Percentiles rank a stretch among this genome's conserved stretches.
These are phyloP conservation scores for Trematomus loennbergii DNA, from an alignment of 2,113 vertebrate species.

Conservation along the genomic window DNA sequence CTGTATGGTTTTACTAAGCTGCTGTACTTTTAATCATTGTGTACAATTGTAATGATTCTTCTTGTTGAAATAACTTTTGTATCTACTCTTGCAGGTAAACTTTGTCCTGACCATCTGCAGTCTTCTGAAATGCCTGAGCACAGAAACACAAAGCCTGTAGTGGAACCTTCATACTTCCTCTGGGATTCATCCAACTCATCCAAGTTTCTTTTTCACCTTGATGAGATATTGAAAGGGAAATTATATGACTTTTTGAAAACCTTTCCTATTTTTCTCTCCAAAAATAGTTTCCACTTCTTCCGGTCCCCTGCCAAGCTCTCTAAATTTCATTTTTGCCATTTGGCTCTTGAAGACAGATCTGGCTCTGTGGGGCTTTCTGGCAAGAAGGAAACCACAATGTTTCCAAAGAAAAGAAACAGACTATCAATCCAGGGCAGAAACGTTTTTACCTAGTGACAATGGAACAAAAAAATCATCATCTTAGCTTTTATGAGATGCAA, in stretches of 20 bases:
- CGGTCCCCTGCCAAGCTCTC: conserved; percentile 31
- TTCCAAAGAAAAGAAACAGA: conserved; percentile 56
- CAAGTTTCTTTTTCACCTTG: conserved; percentile 33
- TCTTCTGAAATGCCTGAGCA: background rate
- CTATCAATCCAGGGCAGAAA: conserved; percentile 48
- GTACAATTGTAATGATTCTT: background rate
- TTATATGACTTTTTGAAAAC: conserved; percentile 41
- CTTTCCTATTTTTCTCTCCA: conserved; percentile 55
- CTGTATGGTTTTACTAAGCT: background rate
- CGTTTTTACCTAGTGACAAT: conserved; percentile 38
- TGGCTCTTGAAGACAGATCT: conserved; percentile 62
- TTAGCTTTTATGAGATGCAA: conserved; percentile 8
- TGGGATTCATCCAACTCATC: background rate
- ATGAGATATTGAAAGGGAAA: conserved; percentile 26
- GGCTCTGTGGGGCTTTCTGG: conserved; percentile 53
- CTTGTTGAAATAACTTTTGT: background rate
- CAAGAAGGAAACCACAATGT: conserved; percentile 37
- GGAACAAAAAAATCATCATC: conserved; percentile 38
- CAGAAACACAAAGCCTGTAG: background rate
- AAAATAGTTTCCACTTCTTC: conserved; percentile 59
- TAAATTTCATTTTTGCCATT: conserved; percentile 66
- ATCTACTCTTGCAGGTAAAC: background rate
- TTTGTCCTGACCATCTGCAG: background rate
- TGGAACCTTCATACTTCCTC: background rate
- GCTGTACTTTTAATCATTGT: too few species aligned